Evolutionary conservation across 2,888 invertebrate species (phyloP).

Genomic region (Dryocosmus kuriphilus): DNA sequence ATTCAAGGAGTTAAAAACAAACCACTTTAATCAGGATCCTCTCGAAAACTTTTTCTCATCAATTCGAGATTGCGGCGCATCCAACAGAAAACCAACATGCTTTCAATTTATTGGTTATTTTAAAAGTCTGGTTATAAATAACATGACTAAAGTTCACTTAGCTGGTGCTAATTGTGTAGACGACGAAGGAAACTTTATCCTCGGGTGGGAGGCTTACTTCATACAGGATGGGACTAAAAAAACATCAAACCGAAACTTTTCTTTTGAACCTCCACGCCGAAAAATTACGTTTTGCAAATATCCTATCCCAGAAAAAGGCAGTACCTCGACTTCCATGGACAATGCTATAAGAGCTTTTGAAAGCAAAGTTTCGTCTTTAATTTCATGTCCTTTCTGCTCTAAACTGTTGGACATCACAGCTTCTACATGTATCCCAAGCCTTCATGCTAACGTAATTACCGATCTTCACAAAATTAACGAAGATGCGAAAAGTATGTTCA

Average conservation of each 20-base stretch:
- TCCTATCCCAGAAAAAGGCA: too few relatives aligned
- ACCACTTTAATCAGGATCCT: conserved; percentile 46
- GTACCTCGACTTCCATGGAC: too few relatives aligned
- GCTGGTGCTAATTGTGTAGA: conserved; percentile 10
- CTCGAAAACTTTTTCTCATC: conserved; percentile 47
- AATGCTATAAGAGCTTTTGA: not conserved
- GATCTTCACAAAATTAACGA: not conserved
- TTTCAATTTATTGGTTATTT: conserved; percentile 37
- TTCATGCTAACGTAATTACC: not conserved
- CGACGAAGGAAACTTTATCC: too few relatives aligned
- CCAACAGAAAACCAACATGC: too few relatives aligned
- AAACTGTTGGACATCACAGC: not conserved
- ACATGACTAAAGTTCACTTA: not conserved
- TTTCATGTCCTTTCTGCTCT: not conserved
- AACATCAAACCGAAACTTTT: too few relatives aligned
- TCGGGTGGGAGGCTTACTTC: too few relatives aligned
- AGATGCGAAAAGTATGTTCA: not conserved
- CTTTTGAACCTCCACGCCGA: too few relatives aligned
- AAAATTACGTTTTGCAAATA: too few relatives aligned
- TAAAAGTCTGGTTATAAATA: conserved; percentile 39
- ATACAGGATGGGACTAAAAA: too few relatives aligned
- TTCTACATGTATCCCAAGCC: not conserved
- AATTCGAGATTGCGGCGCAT: too few relatives aligned
- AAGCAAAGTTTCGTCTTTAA: not conserved
- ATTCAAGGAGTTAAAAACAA: conserved; percentile 31